Conservation (phyloP, 2,888 invertebrate species). For the Neocrepidodera transversa region DNA sequence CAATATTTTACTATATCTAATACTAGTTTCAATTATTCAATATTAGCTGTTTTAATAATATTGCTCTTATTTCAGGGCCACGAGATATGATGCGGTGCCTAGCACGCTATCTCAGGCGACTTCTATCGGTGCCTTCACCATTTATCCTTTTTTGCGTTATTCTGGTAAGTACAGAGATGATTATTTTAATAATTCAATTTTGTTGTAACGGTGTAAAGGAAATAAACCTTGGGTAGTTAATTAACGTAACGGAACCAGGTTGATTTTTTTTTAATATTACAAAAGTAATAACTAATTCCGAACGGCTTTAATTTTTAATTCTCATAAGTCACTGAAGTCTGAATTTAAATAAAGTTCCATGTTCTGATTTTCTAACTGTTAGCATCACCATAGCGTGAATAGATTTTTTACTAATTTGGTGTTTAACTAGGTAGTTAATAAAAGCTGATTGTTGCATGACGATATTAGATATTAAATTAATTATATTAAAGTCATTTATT, state of each 20-base stretch:
- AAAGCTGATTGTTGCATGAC: not conserved
- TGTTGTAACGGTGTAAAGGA: not conserved
- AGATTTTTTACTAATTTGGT: not conserved
- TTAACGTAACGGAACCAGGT: not conserved
- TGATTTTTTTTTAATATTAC: not conserved
- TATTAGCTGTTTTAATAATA: not conserved
- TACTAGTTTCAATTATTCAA: no score
- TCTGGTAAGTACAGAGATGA: constrained; percentile 51
- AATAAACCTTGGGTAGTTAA: not conserved
- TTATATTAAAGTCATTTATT: not conserved
- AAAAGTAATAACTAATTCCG: not conserved
- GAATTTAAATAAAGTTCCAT: constrained; percentile 9
- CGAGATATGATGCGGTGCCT: constrained; percentile 57
- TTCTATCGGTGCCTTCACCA: constrained; percentile 50
- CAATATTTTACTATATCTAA: no score
- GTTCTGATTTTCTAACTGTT: constrained; percentile 11
- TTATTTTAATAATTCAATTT: constrained; percentile 14
- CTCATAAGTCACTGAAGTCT: constrained; percentile 1
- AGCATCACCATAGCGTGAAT: constrained; percentile 10
- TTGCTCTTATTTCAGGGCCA: constrained; percentile 53
- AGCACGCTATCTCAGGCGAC: constrained; percentile 54
- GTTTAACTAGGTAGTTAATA: not conserved
- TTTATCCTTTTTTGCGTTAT: constrained; percentile 43
- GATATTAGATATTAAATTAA: not conserved
- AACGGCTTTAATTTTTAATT: not conserved